These are phyloP conservation scores for Tenebrosternarchus preto DNA, from an alignment of 2,113 vertebrate genomes.

Conservation along the genomic window DNA sequence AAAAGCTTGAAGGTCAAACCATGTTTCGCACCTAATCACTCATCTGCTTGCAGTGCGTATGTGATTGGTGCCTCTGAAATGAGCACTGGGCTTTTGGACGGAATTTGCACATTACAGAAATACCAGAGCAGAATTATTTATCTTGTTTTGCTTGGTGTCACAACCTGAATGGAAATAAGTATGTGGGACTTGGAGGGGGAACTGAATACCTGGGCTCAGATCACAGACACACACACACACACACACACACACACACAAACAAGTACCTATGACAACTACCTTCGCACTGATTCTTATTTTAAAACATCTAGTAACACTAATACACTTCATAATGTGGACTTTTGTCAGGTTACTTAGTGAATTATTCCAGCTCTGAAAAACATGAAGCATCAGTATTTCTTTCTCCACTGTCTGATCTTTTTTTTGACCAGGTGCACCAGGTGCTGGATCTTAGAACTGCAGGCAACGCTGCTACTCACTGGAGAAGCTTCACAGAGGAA, in stretches of 20 bases:
- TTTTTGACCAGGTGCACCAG: not conserved
- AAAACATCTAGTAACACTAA: too few relatives aligned
- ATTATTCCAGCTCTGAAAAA: not conserved
- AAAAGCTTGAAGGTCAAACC: conserved; percentile 46
- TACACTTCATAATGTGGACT: too few relatives aligned
- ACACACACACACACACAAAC: not conserved
- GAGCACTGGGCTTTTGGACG: conserved; percentile 25
- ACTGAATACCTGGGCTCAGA: not conserved
- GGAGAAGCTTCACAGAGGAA: not conserved
- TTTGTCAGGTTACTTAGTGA: not conserved
- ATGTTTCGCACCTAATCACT: conserved; percentile 34
- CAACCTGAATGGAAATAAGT: conserved; percentile 36
- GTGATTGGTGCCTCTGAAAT: conserved; percentile 31
- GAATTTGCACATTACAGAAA: conserved; percentile 35
- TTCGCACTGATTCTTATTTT: not conserved
- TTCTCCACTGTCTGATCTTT: not conserved
- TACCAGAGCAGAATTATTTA: conserved; percentile 42
- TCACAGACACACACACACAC: not conserved
- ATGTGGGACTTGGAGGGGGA: not conserved
- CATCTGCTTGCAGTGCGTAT: not conserved
- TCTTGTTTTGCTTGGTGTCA: conserved; percentile 41
- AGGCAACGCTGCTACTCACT: not conserved
- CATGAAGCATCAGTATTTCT: not conserved
- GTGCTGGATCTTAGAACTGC: not conserved
- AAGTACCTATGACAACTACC: not conserved